phyloP scores from a whole-genome alignment of 2,113 vertebrate species.

The Penelope pileata region DNA sequence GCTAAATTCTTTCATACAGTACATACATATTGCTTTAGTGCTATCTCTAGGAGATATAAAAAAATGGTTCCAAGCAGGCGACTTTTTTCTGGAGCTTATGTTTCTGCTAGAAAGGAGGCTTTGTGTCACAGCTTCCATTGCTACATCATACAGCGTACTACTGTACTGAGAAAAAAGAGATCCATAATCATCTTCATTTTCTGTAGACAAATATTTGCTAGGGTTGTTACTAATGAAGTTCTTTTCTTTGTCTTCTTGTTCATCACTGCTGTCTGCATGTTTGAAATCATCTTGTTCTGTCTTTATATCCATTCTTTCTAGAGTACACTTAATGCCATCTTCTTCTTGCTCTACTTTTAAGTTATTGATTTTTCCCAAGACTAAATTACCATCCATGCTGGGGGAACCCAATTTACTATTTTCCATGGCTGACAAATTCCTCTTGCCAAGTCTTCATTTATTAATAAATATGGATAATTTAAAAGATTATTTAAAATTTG shows the following conservation, averaged over 20 bases:
- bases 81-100: constrained; percentile 91
- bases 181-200: constrained; percentile 89
- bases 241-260: constrained; percentile 76
- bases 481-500: constrained; percentile 34
- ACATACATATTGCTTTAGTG: constrained; percentile 97
- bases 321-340: constrained; percentile 29
- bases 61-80: constrained; percentile 98
- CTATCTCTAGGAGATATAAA: constrained; percentile 96
- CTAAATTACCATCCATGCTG: constrained; percentile 53
- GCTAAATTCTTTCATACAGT: constrained; percentile 99
- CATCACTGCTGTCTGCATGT: constrained; percentile 79
- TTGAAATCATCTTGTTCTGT: constrained; percentile 78
- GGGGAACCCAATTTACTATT: constrained; percentile 19
- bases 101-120: constrained; percentile 91
- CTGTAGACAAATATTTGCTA: constrained; percentile 79
- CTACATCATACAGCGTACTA: constrained; percentile 93
- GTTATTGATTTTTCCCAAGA: constrained; percentile 57
- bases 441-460: constrained; percentile 29
- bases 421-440: constrained; percentile 63
- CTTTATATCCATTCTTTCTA: constrained; percentile 77
- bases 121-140: constrained; percentile 97
- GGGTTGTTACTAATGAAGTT: constrained; percentile 75
- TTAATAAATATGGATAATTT: constrained; percentile 30
- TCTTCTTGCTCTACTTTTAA: constrained; percentile 75
- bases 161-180: constrained; percentile 91